A percentile compares a stretch with the other conserved stretches of the same genome.
These are phyloP conservation scores for Chrysopa pallens DNA, from an alignment of 1,140 invertebrate species.

Conservation along the genomic window DNA sequence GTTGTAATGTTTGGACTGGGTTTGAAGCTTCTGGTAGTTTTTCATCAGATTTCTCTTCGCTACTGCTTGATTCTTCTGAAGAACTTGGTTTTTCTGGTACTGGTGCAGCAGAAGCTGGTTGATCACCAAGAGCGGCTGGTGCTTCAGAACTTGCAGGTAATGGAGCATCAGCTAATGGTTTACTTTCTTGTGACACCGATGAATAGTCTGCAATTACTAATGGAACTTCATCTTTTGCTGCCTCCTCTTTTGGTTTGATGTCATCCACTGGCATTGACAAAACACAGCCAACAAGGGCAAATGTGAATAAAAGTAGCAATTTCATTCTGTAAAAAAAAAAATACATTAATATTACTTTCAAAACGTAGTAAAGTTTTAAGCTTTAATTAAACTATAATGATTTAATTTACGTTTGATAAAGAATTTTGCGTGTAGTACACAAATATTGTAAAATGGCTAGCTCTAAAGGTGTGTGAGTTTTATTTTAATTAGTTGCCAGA, in stretches of 20 bases:
- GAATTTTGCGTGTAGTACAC: too few relatives aligned
- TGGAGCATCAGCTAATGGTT: constrained; percentile 3
- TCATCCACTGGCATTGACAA: constrained; percentile 19
- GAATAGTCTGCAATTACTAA: constrained; percentile 23
- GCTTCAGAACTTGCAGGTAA: not conserved
- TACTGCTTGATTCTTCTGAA: constrained; percentile 9
- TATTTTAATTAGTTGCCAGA: too few relatives aligned
- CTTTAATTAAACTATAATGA: too few relatives aligned
- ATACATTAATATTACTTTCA: not conserved
- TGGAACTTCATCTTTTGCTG: constrained; percentile 12
- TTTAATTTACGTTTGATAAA: too few relatives aligned
- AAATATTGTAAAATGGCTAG: too few relatives aligned
- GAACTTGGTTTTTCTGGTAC: not conserved
- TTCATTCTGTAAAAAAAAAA: constrained; percentile 21
- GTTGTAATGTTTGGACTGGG: too few relatives aligned
- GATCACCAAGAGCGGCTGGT: constrained; percentile 3
- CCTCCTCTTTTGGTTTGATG: constrained; percentile 13
- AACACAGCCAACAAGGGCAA: constrained; percentile 15
- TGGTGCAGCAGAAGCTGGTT: constrained; percentile 1
- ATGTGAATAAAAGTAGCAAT: constrained; percentile 13
- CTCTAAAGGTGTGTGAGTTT: too few relatives aligned
- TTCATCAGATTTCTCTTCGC: constrained; percentile 3
- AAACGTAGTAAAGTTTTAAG: too few relatives aligned
- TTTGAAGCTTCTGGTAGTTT: constrained; percentile 1
- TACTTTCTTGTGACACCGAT: constrained; percentile 14